Evolutionary conservation across 1,140 invertebrate genomes (phyloP).

Genomic region (Pseudobourletiella spinata): DNA sequence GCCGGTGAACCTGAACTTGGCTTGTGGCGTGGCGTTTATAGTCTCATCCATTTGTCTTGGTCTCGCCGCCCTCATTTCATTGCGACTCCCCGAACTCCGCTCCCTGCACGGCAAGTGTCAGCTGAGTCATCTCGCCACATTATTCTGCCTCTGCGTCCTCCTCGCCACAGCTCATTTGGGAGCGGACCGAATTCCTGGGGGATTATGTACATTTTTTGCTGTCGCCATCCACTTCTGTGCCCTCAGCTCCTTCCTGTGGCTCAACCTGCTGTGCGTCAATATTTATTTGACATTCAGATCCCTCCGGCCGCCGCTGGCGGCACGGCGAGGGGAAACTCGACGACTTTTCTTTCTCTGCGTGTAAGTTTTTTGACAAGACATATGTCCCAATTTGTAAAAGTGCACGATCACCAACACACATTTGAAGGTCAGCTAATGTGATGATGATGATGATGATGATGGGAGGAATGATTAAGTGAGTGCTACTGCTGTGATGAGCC

Average conservation of each 20-base stretch:
- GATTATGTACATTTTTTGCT: constrained; percentile 26
- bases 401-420: too few relatives aligned
- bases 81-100: constrained; percentile 29
- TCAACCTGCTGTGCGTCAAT: constrained; percentile 34
- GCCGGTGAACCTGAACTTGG: constrained; percentile 11
- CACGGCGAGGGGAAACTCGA: constrained; percentile 29
- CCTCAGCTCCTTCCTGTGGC: constrained; percentile 33
- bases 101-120: constrained; percentile 35
- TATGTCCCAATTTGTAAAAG: too few relatives aligned
- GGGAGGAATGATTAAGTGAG: too few relatives aligned
- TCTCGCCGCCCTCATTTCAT: constrained; percentile 29
- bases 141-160: constrained; percentile 27
- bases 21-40: constrained; percentile 20
- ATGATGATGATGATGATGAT: too few relatives aligned
- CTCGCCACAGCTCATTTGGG: constrained; percentile 22
- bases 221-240: constrained; percentile 32
- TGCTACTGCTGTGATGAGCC: too few relatives aligned
- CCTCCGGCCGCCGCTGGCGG: constrained; percentile 28
- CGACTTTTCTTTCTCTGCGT: constrained; percentile 31
- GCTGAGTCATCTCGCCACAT: constrained; percentile 31
- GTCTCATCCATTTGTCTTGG: constrained; percentile 29
- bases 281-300: constrained; percentile 33
- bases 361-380: constrained; percentile 21
- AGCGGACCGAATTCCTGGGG: constrained; percentile 1
- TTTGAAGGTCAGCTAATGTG: too few relatives aligned